phyloP scores from a whole-genome alignment of 2,113 vertebrate species.

The Paramisgurnus dabryanus region DNA sequence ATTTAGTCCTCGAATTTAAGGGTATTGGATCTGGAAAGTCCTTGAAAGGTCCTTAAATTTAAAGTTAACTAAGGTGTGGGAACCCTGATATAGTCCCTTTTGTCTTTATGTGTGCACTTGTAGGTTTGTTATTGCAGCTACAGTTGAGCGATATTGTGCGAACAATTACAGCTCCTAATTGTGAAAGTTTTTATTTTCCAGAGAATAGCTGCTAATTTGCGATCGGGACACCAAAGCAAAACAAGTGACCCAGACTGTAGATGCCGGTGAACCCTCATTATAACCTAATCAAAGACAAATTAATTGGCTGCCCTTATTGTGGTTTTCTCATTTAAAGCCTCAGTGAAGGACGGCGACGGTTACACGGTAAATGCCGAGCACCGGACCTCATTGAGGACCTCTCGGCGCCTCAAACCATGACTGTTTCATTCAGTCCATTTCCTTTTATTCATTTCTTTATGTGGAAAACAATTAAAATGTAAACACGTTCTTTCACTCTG shows the following conservation, averaged over 20 bases:
- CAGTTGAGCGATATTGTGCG: constrained; percentile 52
- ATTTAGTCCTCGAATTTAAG: too few relatives aligned
- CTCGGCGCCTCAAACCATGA: background rate
- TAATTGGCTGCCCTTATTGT: constrained; percentile 53
- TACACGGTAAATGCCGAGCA: background rate
- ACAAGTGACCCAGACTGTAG: constrained; percentile 56
- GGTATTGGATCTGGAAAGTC: too few relatives aligned
- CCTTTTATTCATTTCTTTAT: background rate
- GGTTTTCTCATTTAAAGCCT: constrained; percentile 46
- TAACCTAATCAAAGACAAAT: constrained; percentile 57
- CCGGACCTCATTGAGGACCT: background rate
- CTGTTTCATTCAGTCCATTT: background rate
- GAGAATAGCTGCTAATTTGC: constrained; percentile 55
- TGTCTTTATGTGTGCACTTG: background rate
- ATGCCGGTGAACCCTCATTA: constrained; percentile 57
- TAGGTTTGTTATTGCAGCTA: constrained; percentile 55
- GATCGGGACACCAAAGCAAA: constrained; percentile 51
- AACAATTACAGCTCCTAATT: constrained; percentile 62
- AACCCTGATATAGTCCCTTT: too few relatives aligned
- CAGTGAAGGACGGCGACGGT: constrained; percentile 23
- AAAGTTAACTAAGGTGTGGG: too few relatives aligned
- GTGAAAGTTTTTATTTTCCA: constrained; percentile 55
- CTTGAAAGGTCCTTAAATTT: too few relatives aligned
- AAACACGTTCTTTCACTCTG: background rate
- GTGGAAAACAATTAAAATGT: background rate